These are phyloP conservation scores for Brachionus koreanus DNA, from an alignment of 1,140 invertebrate species.

Conservation along the genomic window DNA sequence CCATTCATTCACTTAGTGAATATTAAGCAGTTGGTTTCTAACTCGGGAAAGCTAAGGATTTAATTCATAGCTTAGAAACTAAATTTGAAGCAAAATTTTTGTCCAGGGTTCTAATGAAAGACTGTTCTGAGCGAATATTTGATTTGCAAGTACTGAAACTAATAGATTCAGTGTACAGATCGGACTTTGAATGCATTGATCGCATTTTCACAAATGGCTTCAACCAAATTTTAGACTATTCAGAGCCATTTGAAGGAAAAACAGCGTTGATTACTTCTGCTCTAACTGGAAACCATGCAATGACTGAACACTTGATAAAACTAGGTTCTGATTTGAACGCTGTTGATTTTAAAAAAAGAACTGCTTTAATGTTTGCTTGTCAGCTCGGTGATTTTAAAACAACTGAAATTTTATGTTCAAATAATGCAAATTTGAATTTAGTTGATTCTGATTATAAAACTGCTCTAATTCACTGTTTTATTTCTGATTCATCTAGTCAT, in stretches of 20 bases:
- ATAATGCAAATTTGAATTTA: not conserved
- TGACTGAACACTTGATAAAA: not conserved
- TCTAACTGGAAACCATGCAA: not conserved
- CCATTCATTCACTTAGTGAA: not conserved
- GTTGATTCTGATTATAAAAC: not conserved
- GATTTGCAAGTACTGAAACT: not conserved
- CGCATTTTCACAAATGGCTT: not conserved
- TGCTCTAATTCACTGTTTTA: not conserved
- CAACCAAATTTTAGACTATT: not conserved
- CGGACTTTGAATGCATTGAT: not conserved
- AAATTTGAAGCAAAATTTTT: not conserved
- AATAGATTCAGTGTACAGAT: not conserved
- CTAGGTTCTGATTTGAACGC: not conserved
- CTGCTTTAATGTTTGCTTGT: slow-evolving; percentile 14
- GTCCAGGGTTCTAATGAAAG: not conserved
- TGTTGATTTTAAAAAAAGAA: not conserved
- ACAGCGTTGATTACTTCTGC: slow-evolving; percentile 4
- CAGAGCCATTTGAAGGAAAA: not conserved
- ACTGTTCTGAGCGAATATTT: not conserved
- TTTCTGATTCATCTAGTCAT: not conserved
- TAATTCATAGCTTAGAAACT: not conserved
- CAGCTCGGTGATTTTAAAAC: not conserved
- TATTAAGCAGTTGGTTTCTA: not conserved
- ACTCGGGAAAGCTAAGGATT: not conserved
- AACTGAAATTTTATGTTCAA: not conserved